Conservation (phyloP, 2,888 invertebrate species). For the Flabesymbios commensalis region DNA sequence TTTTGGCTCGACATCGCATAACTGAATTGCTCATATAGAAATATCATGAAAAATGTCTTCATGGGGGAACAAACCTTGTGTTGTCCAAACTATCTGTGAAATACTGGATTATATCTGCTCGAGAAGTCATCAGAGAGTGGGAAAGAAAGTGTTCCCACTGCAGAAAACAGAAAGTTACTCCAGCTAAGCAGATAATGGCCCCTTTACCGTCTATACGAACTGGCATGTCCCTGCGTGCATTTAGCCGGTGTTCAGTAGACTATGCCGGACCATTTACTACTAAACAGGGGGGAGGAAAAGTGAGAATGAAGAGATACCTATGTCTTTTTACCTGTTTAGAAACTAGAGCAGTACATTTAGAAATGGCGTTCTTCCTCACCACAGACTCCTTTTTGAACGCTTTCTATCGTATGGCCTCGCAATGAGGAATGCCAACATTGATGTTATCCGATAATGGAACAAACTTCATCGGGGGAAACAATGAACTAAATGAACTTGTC, state of each 20-base stretch:
- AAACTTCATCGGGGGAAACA: conserved; percentile 6
- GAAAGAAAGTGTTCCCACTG: conserved; percentile 14
- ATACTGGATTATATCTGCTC: conserved; percentile 1
- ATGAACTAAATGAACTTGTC: background rate
- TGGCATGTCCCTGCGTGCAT: conserved; percentile 19
- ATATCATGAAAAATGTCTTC: background rate
- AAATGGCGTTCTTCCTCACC: background rate
- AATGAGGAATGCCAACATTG: background rate
- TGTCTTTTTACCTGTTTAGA: conserved; percentile 2
- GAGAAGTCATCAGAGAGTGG: conserved; percentile 18
- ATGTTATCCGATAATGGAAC: conserved; percentile 4
- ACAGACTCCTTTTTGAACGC: conserved; percentile 5
- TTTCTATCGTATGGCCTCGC: background rate
- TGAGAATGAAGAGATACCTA: background rate
- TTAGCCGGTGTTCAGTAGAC: conserved; percentile 26
- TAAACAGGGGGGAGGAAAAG: conserved; percentile 1
- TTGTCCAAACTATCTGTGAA: background rate
- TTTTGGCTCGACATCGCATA: background rate
- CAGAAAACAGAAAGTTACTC: conserved; percentile 12
- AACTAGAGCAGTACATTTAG: background rate
- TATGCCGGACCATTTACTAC: conserved; percentile 34
- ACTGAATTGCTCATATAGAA: background rate
- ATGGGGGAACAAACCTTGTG: background rate
- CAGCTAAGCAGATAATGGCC: conserved; percentile 15
- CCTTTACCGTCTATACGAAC: conserved; percentile 7